Evolutionary conservation across 1,140 invertebrate species (phyloP), one percentile per base, ranked within the genome.

Genomic region (Drosophila virilis): DNA sequence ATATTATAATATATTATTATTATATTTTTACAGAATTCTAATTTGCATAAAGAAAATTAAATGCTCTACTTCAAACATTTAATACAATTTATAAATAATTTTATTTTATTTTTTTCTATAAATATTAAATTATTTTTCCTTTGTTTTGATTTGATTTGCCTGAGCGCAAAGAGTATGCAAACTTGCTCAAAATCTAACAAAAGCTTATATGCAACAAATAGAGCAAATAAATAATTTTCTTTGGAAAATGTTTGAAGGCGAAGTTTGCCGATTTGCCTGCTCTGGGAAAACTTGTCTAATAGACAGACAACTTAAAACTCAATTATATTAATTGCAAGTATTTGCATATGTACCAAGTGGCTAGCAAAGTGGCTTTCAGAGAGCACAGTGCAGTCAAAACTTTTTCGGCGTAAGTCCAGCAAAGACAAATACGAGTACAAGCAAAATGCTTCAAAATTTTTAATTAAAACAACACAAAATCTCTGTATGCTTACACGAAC

Each of bases 321-420:
- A 77, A 74, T 77, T 77, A 77, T 74, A 64, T 69, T 77, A 77
- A 77, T 74, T 77, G 59, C 65, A 77, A 77, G 74, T 77, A 70
- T 77, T 77, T 77, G 55, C 64, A 74, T 67, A 37, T 33, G 13
- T 5, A 12, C 38, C 38, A 55, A 38, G 37, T 52, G 33, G 10
- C 28, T 37, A 4, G 55, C 17, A 52, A 40, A 38, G 13, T 45
- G 42, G 9, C 6, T 15, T 28, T 28, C 22, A 28, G 0, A 28
- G 3, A 40, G 38, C 40, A 8, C 38, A 13, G 46, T 35, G 28
- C 15, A 22, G 13, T 10, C 33, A 7, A 67, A 68, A 68, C 13
- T 67, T 60, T 60, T 59, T 32, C 2, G 15, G 40, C 9, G 33
- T 22, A 32, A 48, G 57, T 42, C 17, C 59, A 42, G 10, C 42